Base-by-base conservation (phyloP, 2,113 vertebrate genomes). In the Eretmochelys imbricata region DNA sequence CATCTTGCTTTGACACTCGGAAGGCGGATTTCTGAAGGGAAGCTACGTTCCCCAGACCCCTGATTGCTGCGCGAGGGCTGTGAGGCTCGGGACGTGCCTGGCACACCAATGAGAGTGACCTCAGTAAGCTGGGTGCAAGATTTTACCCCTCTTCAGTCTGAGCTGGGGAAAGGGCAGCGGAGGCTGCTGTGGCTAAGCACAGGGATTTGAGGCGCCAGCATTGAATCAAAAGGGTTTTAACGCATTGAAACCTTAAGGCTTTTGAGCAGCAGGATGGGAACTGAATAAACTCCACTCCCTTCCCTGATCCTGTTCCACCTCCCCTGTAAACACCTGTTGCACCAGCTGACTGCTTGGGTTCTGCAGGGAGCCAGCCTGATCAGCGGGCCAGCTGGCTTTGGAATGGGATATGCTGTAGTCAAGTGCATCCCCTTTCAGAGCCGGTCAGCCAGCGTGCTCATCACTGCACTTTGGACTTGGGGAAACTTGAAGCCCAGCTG, bases 161-260 rank as follows among this genome's bases (percentile, higher is more conserved):
- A 82, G 65, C 0, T 0, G 35, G 8, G 50, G 49, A 38, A 2
- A 72, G 81, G 48, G 17, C 59, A n/a, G 80, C 3, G 0, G 27
- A 0, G 1, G 38, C 31, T 35, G 53, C 20, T 9, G 49, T 22
- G 79, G 35, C 11, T 53, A n/a, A 22, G 35, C 38, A n/a, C 0
- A 2, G 46, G 75, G 5, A 78, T 8, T 6, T 24, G 72, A 75
- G 20, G 13, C 27, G 46, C 2, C 0, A 1, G 48, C 57, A 4
- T 55, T 10, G 12, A 65, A 69, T 72, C 79, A 80, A 83, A 85
- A 27, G 54, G 54, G 50, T 35, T 69, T 69, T 69, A n/a, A 69
- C 35, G 16, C 65, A 69, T 8, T 69, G 65, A 69, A 69, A 69
- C 65, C 35, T n/a, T 51, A 50, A 80, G 79, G 49, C 9, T 53